Base-by-base conservation (phyloP, 1,140 invertebrate species). In the Diorhabda sublineata region DNA sequence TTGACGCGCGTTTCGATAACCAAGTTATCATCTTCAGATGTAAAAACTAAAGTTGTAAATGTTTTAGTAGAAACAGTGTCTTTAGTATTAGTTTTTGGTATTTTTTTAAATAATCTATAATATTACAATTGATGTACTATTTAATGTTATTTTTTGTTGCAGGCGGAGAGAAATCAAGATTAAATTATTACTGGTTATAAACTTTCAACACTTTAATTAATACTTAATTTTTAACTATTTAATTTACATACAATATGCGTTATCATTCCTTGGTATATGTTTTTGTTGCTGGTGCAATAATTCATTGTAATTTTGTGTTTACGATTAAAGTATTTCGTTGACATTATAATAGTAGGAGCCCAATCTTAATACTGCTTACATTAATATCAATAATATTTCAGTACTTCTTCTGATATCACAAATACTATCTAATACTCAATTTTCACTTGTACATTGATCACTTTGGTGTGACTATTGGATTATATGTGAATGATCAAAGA, bases 191-290 rank as follows among this genome's bases (percentile, higher is more conserved):
- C 4, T 41, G 26, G 42, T 42, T 43, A 61, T 41, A 61, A 61
- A 41, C 26, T 4, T 59, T 26, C 8, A 61, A 61, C 7, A 26
- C 7, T n/a, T 58, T 58, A 43, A 61, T 41, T 61, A 43, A 61
- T 42, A 61, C 42, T 60, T 61, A 61, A 8, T 41, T 43, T 61
- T 61, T 41, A 11, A 61, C 59, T 61, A 61, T 43, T 61, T 61
- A 61, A 11, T 61, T 61, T 41, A 61, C 26, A 61, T 9, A 61
- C 42, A 61, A 42, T 52, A 52, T 52, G 47, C 47, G 47, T 67
- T 45, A 60, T 59, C 65, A 67, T 67, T 67, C 65, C 65, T 67
- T 67, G n/a, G 42, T 63, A 45, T 63, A 63, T 67, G 58, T 67
- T 41, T 58, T 52, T 52, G 47, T 52, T 52, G 47, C 52, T 59